Conservation (phyloP, 2,113 vertebrate species). For the Peromyscus californicus region DNA sequence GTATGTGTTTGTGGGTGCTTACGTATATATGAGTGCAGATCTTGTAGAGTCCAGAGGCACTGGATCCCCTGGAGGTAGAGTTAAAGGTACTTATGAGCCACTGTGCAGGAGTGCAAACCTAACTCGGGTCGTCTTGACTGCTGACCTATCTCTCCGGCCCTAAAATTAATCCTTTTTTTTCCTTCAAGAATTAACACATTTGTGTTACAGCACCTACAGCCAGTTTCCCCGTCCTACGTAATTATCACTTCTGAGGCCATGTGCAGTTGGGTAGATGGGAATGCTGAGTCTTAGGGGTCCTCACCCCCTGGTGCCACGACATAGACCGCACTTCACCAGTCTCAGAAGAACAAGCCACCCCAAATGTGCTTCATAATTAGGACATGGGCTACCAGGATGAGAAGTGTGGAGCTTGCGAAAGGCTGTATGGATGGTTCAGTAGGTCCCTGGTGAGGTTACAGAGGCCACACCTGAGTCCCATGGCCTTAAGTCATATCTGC, state of each 20-base stretch:
- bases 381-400: not conserved
- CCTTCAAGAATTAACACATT: not conserved
- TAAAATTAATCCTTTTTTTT: not conserved
- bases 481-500: not conserved
- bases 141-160: not conserved
- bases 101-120: no score
- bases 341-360: not conserved
- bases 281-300: no score
- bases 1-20: not conserved
- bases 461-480: not conserved
- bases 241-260: not conserved
- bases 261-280: not conserved
- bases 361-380: not conserved
- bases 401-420: no score
- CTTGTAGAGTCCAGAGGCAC: not conserved
- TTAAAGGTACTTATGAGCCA: not conserved
- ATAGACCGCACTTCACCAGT: not conserved
- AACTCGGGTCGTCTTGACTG: no score
- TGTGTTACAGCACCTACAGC: no score
- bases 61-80: not conserved
- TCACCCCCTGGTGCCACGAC: not conserved
- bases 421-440: not conserved
- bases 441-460: not conserved
- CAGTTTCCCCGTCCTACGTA: not conserved
- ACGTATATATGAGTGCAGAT: not conserved